Evolutionary conservation across 2,113 vertebrate genomes (phyloP).

Genomic region (Pogonocichla stellata): DNA sequence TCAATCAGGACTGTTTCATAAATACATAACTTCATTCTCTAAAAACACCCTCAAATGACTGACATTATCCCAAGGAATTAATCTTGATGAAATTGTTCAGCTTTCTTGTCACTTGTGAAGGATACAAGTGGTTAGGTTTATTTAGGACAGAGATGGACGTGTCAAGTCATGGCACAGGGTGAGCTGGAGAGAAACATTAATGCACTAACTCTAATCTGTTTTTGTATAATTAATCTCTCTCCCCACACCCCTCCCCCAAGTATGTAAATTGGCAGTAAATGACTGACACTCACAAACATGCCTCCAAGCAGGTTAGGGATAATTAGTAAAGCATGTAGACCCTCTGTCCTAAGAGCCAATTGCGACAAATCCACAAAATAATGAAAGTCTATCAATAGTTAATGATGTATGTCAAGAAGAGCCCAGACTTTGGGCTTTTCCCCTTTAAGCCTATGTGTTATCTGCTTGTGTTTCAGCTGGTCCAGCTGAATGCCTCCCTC

Average conservation of each 20-base stretch:
- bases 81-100: slow-evolving; percentile 32
- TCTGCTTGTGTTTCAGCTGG: slow-evolving; percentile 23
- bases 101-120: slow-evolving; percentile 35
- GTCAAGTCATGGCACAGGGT: slow-evolving; percentile 22
- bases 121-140: slow-evolving; percentile 50
- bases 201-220: slow-evolving; percentile 16
- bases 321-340: slow-evolving; percentile 71
- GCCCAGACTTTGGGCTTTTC: not conserved
- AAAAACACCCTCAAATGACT: not conserved
- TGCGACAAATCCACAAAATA: slow-evolving; percentile 70
- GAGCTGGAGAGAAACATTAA: slow-evolving; percentile 51
- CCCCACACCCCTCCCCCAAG: not conserved
- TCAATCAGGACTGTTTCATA: not conserved
- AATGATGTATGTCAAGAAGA: slow-evolving; percentile 54
- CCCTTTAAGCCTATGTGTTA: not conserved
- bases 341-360: slow-evolving; percentile 62
- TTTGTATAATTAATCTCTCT: slow-evolving; percentile 1
- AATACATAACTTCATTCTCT: slow-evolving; percentile 1
- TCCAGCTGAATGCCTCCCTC: slow-evolving; percentile 21
- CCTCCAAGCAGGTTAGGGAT: slow-evolving; percentile 70
- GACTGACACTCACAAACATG: slow-evolving; percentile 70
- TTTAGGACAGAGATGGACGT: slow-evolving; percentile 54
- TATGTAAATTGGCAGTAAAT: slow-evolving; percentile 68
- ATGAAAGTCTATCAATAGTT: slow-evolving; percentile 70
- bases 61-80: slow-evolving; percentile 14